Evolutionary conservation across 2,888 invertebrate species (phyloP), one percentile per base, ranked within the genome.

Genomic region (Noctua comes): DNA sequence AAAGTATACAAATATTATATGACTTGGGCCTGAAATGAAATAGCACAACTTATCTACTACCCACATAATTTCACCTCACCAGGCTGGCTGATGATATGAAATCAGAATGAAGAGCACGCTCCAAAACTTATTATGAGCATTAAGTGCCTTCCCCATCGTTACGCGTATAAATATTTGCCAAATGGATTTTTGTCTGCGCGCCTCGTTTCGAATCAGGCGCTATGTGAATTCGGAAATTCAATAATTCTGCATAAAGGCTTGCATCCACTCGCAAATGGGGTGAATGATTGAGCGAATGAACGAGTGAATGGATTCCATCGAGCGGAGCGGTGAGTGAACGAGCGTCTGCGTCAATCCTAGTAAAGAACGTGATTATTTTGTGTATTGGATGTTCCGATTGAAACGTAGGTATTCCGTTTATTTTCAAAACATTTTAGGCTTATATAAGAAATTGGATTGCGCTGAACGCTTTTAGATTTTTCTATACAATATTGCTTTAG

Each of bases 181-280:
- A 93, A 92, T 92, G 91, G 92, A 93, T 91, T 93, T 93, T 92
- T 92, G 93, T 92, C 90, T 87, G 88, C 87, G 82, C 86, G 85
- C 84, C 73, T 72, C 89, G 84, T 84, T 80, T 86, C 88, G 83
- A 81, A 83, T 90, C 88, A 88, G 87, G 85, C 88, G 91, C 90
- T 92, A 91, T 92, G 92, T 89, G 91, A 84, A 93, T 93, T 92
- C 88, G 91, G 91, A 93, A 94, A 94, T 93, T 94, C 94, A 94
- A 95, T 95, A 95, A 93, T 93, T 94, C 92, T 93, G 94, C 94
- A 94, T 94, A 94, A 94, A 94, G 93, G 90, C 91, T 88, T 94
- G 94, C 94, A 94, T 92, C 93, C 91, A 93, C 92, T 94, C 91
- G 86, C 91, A 90, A 89, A 91, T 88, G 84, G 90, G 90, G 88